Percentiles rank a stretch among this genome's conserved stretches.
These are phyloP conservation scores for Keiferia lycopersicella DNA, from an alignment of 2,888 invertebrate genomes.

Conservation along the genomic window DNA sequence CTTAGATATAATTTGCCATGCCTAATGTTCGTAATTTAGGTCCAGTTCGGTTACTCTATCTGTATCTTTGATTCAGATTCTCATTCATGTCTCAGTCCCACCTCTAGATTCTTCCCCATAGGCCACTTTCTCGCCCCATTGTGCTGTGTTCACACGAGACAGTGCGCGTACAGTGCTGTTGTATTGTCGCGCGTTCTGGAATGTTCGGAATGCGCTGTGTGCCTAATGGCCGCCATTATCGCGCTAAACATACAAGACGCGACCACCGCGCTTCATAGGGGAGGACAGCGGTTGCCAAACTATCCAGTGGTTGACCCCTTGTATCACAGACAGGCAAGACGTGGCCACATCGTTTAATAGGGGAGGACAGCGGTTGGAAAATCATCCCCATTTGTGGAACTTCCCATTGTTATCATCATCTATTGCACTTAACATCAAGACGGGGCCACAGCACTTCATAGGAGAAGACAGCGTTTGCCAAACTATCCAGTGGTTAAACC, in stretches of 20 bases:
- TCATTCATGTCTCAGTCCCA: not conserved
- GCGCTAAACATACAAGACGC: slow-evolving; percentile 51
- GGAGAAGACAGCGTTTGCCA: too few species aligned
- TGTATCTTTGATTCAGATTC: not conserved
- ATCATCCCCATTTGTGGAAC: too few species aligned
- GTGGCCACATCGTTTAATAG: slow-evolving; percentile 48
- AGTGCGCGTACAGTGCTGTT: slow-evolving; percentile 23
- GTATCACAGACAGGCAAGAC: slow-evolving; percentile 52
- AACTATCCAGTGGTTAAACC: not conserved
- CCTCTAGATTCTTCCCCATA: not conserved
- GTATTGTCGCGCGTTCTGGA: slow-evolving; percentile 41
- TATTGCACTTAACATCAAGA: too few species aligned
- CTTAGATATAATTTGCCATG: not conserved
- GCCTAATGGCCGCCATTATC: slow-evolving; percentile 52
- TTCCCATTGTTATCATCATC: too few species aligned
- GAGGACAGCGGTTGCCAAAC: not conserved
- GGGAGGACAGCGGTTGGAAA: slow-evolving; percentile 4
- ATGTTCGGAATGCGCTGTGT: slow-evolving; percentile 47
- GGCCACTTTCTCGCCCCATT: slow-evolving; percentile 7
- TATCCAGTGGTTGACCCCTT: not conserved
- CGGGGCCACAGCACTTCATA: too few species aligned
- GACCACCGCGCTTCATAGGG: slow-evolving; percentile 46
- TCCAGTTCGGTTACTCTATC: too few species aligned
- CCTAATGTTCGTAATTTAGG: too few species aligned
- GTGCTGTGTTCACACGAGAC: slow-evolving; percentile 20